Evolutionary conservation across 2,888 invertebrate genomes (phyloP), one percentile per base, ranked within the genome.

Genomic region (Balanococcus diminutus): DNA sequence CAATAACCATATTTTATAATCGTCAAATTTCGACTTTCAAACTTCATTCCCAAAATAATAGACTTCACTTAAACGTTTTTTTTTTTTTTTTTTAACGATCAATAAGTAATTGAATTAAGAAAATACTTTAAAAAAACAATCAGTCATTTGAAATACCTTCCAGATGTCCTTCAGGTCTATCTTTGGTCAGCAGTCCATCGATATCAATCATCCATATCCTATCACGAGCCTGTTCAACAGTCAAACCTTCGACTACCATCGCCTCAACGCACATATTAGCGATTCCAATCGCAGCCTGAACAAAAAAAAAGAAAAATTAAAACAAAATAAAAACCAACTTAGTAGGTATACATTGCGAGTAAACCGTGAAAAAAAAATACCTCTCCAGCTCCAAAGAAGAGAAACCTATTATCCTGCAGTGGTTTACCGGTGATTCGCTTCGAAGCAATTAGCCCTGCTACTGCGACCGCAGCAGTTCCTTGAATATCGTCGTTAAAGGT

Each of bases 401-500:
- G 92, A 90, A 96, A 95, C 86, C 93, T 96, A 89, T 98, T 95
- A 87, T 99, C 96, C 75, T 93, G 92, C 89, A 99, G 93, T 89
- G 94, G 94, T 89, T 93, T 94, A 88, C 94, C 94, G 0, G 96
- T 96, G 86, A 97, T 91, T 87, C 94, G 91, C 85, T 92, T 92
- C 46, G 95, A 94, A 0, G 96, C 96, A 89, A 97, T 92, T 25
- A 99, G 91, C 0, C 99, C 99, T 6, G 97, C 98, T 1, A 98
- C 96, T 9, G 97, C 98, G 0, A 99, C 99, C 36, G 96, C 94
- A 1, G 99, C 99, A 0, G 98, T 98, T 88, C 98, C 98, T 91
- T 99, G 98, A 89, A 99, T 99, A 89, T 99, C 99, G 89, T 99
- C 99, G 90, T 99, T 99, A 91, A 99, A 99, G 28, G 98, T 98